These are phyloP conservation scores for Mus caroli DNA, from an alignment of 2,797 vertebrate species.

Conservation along the genomic window DNA sequence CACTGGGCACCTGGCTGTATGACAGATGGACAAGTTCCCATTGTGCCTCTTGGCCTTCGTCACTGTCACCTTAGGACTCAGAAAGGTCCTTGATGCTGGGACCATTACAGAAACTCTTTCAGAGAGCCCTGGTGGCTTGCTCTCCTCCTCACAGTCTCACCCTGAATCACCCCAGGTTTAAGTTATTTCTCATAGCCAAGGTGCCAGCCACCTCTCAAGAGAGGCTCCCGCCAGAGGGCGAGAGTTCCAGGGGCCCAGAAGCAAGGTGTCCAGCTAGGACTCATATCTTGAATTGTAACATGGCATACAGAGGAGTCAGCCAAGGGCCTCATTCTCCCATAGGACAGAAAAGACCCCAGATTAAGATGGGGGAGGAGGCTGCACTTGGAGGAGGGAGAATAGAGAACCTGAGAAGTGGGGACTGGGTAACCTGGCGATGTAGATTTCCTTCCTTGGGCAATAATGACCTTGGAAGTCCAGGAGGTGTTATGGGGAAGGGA, in stretches of 20 bases:
- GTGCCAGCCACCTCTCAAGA: not conserved
- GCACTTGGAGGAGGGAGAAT: not conserved
- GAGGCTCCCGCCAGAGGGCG: not conserved
- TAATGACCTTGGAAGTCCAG: not conserved
- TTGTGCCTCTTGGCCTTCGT: not conserved
- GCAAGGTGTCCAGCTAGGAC: not conserved
- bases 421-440: not conserved
- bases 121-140: not conserved
- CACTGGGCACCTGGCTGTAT: not conserved
- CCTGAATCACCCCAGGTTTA: not conserved
- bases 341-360: not conserved
- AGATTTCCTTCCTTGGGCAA: not conserved
- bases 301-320: too few species aligned
- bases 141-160: too few species aligned
- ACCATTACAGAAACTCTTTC: not conserved
- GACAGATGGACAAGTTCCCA: not conserved
- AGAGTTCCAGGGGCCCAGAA: not conserved
- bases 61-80: not conserved
- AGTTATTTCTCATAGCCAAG: not conserved
- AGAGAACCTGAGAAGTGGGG: not conserved
- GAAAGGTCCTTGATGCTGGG: not conserved
- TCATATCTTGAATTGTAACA: not conserved
- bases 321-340: not conserved
- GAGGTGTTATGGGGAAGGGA: not conserved
- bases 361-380: not conserved